These are phyloP conservation scores for Muscicapa striata DNA, from an alignment of 2,797 vertebrate genomes.

Conservation along the genomic window DNA sequence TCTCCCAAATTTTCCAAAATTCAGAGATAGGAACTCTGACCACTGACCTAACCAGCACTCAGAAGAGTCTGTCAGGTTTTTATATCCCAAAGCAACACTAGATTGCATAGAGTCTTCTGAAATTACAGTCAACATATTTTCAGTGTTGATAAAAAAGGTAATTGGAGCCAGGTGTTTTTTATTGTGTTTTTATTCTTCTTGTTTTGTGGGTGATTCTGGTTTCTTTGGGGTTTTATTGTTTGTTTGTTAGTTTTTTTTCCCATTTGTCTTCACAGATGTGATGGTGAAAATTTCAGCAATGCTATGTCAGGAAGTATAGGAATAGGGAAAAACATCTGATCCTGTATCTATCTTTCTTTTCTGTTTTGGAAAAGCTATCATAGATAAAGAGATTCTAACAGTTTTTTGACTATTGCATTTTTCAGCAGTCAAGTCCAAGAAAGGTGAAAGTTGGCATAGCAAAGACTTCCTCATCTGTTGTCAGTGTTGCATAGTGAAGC, in stretches of 20 bases:
- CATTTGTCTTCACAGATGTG: background rate
- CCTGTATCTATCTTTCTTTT: background rate
- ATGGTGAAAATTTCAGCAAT: background rate
- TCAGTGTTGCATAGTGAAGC: background rate
- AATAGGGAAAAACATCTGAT: background rate
- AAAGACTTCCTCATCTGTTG: background rate
- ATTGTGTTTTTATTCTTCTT: background rate
- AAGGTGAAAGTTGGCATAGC: background rate
- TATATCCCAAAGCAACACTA: background rate
- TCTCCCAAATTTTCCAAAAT: background rate
- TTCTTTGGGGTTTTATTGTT: background rate
- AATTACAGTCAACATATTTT: background rate
- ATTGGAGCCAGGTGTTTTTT: background rate
- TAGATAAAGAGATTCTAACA: background rate
- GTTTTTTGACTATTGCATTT: background rate
- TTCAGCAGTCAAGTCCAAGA: background rate
- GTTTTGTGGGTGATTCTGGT: background rate
- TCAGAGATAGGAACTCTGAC: rapidly evolving
- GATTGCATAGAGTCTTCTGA: background rate
- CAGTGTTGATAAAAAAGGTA: background rate
- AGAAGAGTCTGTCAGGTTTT: background rate
- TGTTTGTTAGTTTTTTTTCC: background rate
- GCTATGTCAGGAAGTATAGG: background rate
- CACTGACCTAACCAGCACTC: background rate
- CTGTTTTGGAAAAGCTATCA: background rate